Evolutionary conservation across 2,113 vertebrate species (phyloP).

Genomic region (Microcebus tavaratra): DNA sequence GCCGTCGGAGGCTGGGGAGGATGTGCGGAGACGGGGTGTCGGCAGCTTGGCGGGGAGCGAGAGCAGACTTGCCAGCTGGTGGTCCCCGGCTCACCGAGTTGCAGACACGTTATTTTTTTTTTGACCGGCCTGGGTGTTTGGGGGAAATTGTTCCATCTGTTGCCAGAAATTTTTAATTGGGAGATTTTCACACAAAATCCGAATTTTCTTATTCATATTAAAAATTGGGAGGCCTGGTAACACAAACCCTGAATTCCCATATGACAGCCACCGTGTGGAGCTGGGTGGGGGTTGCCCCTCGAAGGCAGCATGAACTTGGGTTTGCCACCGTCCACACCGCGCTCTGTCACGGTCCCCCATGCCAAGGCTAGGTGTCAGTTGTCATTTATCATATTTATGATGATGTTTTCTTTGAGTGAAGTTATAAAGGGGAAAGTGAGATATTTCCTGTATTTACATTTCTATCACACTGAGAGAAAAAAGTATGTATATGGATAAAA

Average conservation of each 20-base stretch:
- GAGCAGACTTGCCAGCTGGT: background rate
- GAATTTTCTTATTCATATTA: background rate
- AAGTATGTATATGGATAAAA: background rate
- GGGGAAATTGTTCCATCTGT: background rate
- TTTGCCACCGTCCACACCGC: background rate
- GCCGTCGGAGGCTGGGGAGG: background rate
- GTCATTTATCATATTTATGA: background rate
- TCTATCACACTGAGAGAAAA: background rate
- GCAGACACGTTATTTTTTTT: background rate
- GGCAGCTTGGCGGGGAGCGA: background rate
- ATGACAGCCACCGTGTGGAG: background rate
- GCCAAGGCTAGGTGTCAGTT: background rate
- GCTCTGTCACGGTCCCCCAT: background rate
- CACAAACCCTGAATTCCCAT: background rate
- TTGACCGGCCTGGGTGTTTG: background rate
- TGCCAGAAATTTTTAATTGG: background rate
- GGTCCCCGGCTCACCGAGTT: background rate
- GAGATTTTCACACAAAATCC: background rate
- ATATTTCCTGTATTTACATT: background rate
- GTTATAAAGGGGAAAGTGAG: background rate
- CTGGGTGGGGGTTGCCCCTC: background rate
- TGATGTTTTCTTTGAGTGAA: background rate
- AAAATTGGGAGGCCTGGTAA: background rate
- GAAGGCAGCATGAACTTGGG: background rate
- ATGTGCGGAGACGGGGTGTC: background rate